Conservation (phyloP, 2,888 invertebrate species). For the Heliconius charithonia region DNA sequence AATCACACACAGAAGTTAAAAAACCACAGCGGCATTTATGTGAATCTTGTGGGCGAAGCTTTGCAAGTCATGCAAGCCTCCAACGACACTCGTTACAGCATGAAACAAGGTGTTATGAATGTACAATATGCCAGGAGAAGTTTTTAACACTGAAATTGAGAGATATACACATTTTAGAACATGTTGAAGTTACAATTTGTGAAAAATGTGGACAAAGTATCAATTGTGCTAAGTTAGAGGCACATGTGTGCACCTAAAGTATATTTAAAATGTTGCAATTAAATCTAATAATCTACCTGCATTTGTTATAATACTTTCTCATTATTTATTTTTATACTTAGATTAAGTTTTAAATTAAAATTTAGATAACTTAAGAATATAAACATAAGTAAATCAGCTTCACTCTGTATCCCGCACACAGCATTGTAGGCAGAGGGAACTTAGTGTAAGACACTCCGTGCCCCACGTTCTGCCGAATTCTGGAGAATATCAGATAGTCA, state of each 20-base stretch:
- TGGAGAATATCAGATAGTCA: too few species aligned
- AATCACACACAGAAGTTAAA: constrained; percentile 71
- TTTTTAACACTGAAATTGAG: constrained; percentile 57
- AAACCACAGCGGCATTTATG: constrained; percentile 67
- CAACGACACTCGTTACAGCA: constrained; percentile 66
- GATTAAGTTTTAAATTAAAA: too few species aligned
- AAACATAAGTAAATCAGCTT: too few species aligned
- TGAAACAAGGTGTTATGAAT: constrained; percentile 52
- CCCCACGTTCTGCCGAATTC: too few species aligned
- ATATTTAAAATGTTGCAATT: too few species aligned
- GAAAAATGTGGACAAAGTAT: constrained; percentile 72
- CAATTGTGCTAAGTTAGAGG: constrained; percentile 56
- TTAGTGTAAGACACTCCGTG: too few species aligned
- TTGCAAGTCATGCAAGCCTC: constrained; percentile 64
- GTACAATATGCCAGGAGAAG: constrained; percentile 60
- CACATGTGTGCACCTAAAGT: constrained; percentile 59
- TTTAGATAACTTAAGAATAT: too few species aligned
- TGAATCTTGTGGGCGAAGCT: constrained; percentile 75
- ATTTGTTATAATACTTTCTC: too few species aligned
- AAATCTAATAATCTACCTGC: too few species aligned
- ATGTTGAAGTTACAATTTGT: constrained; percentile 67
- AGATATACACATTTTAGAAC: constrained; percentile 61
- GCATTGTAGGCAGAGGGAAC: too few species aligned
- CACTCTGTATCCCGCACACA: too few species aligned
- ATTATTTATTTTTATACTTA: too few species aligned